phyloP scores from a whole-genome alignment of 2,797 vertebrate genomes.

The Dermochelys coriacea region DNA sequence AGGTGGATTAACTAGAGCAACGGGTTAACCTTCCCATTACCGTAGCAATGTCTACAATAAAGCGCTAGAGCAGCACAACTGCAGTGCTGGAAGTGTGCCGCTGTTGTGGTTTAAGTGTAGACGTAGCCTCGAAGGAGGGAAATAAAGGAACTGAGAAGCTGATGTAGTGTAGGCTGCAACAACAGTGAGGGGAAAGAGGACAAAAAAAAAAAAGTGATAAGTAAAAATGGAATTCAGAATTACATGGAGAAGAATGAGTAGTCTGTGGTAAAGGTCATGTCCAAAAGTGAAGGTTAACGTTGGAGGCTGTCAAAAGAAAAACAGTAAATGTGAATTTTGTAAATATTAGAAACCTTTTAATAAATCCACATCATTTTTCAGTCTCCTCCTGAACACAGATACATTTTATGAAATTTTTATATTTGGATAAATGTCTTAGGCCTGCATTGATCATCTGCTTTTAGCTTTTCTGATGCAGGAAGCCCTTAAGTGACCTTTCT shows the following conservation, averaged over 20 bases:
- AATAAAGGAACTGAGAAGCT: not conserved
- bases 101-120: too few species aligned
- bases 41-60: too few species aligned
- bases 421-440: not conserved
- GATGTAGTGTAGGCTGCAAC: not conserved
- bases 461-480: not conserved
- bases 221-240: not conserved
- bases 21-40: too few species aligned
- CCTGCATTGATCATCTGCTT: not conserved
- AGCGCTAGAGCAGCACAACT: too few species aligned
- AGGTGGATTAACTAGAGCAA: too few species aligned
- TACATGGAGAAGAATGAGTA: not conserved
- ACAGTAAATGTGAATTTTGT: not conserved
- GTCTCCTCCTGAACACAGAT: not conserved
- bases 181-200: not conserved
- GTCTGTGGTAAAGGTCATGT: not conserved
- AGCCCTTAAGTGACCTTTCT: constrained; percentile 20
- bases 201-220: not conserved
- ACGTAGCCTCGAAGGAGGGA: not conserved
- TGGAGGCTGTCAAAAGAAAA: not conserved
- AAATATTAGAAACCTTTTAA: not conserved
- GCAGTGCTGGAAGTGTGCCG: too few species aligned
- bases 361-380: not conserved
- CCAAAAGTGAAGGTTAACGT: rapidly evolving
- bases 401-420: not conserved